Evolutionary conservation across 2,888 invertebrate species (phyloP), one percentile per base, ranked within the genome.

Genomic region (Parasteatoda lunata): DNA sequence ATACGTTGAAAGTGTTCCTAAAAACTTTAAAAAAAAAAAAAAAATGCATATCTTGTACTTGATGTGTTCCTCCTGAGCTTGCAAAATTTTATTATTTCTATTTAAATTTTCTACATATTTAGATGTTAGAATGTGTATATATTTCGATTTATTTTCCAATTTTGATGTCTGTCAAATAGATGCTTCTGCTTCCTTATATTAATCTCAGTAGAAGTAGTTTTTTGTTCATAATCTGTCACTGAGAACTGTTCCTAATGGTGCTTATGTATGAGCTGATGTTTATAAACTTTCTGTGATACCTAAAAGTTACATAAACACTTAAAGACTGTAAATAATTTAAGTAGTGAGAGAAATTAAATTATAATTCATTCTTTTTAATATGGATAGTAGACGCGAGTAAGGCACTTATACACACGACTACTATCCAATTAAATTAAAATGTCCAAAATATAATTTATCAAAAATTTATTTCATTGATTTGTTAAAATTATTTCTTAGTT

Each of bases 241-340:
- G 70, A 85, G 85, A 85, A 85, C 85, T 85, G 85, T 80, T 85
- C 85, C 85, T 85, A 85, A 71, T 85, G 85, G 85, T 85, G 85
- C 85, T 85, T 79, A 59, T 45, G 71, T 77, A 76, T 69, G 85
- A 85, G 85, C 85, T 85, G 66, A 81, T 15, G 66, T 66, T 7
- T 68, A 70, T 65, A 77, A 78, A 52, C 11, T 72, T n/a, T 80
- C 79, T 79, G 79, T 85, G 85, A 77, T 76, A 79, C 45, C 52
- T 45, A 59, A 47, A 6, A 64, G 54, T 4, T 54, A 54, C 8
- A 54, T 54, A 54, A 11, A 13, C 8, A 54, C 3, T 13, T 54
- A 11, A 54, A 11, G 13, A 54, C 4, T 54, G 54, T 11, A 54
- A 54, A 54, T 54, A 11, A 11, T 54, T 2, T 54, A 11, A 11